Evolutionary conservation across 1,140 invertebrate genomes (phyloP).

Genomic region (Hestina assimilis): DNA sequence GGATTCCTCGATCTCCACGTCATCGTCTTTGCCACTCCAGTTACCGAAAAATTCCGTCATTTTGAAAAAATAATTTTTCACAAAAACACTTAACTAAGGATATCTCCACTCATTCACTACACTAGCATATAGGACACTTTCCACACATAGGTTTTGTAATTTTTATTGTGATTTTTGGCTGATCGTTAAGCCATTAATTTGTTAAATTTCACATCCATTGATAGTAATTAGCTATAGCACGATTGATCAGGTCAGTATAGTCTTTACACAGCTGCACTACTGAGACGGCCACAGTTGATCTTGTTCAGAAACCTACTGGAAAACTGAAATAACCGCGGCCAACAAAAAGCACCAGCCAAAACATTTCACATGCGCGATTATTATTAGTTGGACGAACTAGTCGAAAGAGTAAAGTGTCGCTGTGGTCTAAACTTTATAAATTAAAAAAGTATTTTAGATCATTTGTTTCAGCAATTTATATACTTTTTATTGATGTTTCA

Average conservation of each 20-base stretch:
- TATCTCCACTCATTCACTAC: slow-evolving; percentile 56
- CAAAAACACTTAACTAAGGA: slow-evolving; percentile 8
- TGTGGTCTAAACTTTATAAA: slow-evolving; percentile 51
- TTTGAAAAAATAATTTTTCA: slow-evolving; percentile 13
- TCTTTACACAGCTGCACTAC: slow-evolving; percentile 42
- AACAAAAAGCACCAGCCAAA: slow-evolving; percentile 78
- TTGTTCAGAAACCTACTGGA: slow-evolving; percentile 76
- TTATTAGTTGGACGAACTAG: slow-evolving; percentile 78
- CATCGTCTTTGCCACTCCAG: slow-evolving; percentile 49
- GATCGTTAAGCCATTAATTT: slow-evolving; percentile 33
- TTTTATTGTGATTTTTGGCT: slow-evolving; percentile 34
- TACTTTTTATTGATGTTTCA: too few relatives aligned
- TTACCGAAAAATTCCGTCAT: slow-evolving; percentile 71
- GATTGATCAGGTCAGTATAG: slow-evolving; percentile 16
- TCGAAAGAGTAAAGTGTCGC: slow-evolving; percentile 70
- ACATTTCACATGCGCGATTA: slow-evolving; percentile 76
- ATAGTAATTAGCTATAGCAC: slow-evolving; percentile 16
- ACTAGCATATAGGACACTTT: slow-evolving; percentile 23
- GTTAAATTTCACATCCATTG: slow-evolving; percentile 33
- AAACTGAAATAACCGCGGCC: slow-evolving; percentile 76
- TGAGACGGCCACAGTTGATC: slow-evolving; percentile 64
- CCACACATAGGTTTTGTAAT: slow-evolving; percentile 25
- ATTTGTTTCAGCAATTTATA: too few relatives aligned
- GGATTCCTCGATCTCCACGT: slow-evolving; percentile 46
- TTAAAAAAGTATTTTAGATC: slow-evolving; percentile 41